A percentile compares a stretch with the other conserved stretches of the same genome.
Evolutionary conservation across 2,113 vertebrate genomes (phyloP).

Genomic region (Turnix velox): DNA sequence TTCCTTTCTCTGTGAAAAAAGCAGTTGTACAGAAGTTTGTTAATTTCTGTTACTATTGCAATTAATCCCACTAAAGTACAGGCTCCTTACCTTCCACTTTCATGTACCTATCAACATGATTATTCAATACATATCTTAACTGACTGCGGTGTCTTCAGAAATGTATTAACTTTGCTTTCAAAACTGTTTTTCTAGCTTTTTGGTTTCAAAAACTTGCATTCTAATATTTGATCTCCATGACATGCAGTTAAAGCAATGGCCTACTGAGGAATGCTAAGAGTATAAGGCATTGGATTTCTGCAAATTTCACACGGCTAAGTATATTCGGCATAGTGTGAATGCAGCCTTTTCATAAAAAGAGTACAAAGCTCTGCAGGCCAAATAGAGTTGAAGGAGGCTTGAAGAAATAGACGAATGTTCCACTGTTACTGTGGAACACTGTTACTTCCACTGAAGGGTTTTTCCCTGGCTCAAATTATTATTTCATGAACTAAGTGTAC

Average conservation of each 20-base stretch:
- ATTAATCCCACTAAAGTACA: neutral
- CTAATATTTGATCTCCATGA: neutral
- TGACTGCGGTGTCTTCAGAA: neutral
- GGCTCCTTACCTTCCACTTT: neutral
- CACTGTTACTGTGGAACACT: neutral
- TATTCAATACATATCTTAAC: neutral
- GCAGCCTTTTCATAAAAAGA: neutral
- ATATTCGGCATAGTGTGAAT: accelerated
- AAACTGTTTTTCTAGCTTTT: neutral
- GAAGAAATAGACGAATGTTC: neutral
- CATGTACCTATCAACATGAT: neutral
- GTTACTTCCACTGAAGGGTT: neutral
- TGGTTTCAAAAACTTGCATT: neutral
- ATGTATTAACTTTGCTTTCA: neutral
- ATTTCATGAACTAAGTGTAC: neutral
- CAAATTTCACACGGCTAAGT: neutral
- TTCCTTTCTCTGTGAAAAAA: neutral
- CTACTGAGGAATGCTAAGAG: neutral
- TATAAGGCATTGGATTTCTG: neutral
- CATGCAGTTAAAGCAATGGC: neutral
- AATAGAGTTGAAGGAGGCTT: neutral
- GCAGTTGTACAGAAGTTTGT: accelerated
- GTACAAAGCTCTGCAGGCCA: neutral
- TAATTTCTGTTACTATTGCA: neutral
- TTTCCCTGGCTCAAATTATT: neutral